Conservation (phyloP, 1,140 invertebrate genomes). For the Drosophila varians region DNA sequence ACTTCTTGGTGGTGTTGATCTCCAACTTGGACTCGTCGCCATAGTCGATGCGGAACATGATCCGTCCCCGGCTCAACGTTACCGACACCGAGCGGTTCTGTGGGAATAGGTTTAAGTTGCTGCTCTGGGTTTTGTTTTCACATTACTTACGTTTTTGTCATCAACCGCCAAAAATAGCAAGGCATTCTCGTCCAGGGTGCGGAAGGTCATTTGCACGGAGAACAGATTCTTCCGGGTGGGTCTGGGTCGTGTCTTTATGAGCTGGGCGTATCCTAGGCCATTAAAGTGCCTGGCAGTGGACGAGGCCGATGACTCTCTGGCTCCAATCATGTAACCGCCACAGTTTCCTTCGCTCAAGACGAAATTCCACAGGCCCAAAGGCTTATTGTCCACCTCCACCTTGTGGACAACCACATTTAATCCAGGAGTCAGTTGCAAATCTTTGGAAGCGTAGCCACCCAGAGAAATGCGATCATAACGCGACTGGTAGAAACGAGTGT, state of each 20-base stretch:
- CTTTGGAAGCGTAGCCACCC: constrained; percentile 85
- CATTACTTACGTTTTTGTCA: constrained; percentile 85
- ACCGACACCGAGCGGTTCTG: constrained; percentile 92
- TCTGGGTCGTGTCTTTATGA: constrained; percentile 86
- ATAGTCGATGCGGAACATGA: constrained; percentile 91
- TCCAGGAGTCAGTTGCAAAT: constrained; percentile 84
- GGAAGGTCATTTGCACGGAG: constrained; percentile 91
- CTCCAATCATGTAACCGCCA: constrained; percentile 79
- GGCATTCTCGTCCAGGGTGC: constrained; percentile 94
- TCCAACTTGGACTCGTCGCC: constrained; percentile 86
- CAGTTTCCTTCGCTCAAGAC: constrained; percentile 87
- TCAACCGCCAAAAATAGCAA: constrained; percentile 93
- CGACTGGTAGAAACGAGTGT: constrained; percentile 76
- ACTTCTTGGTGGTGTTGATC: constrained; percentile 88
- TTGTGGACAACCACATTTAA: constrained; percentile 91
- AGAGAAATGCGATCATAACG: constrained; percentile 85
- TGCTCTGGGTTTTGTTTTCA: not conserved
- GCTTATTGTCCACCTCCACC: constrained; percentile 90
- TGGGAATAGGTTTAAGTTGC: not conserved
- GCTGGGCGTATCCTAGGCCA: constrained; percentile 91
- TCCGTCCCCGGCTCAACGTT: constrained; percentile 89
- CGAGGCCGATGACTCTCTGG: constrained; percentile 63
- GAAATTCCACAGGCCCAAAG: constrained; percentile 96
- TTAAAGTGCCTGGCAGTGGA: constrained; percentile 86
- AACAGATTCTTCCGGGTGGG: constrained; percentile 90